Evolutionary conservation across 2,113 vertebrate genomes (phyloP), one percentile per base, ranked within the genome.

Genomic region (Lanius collurio): DNA sequence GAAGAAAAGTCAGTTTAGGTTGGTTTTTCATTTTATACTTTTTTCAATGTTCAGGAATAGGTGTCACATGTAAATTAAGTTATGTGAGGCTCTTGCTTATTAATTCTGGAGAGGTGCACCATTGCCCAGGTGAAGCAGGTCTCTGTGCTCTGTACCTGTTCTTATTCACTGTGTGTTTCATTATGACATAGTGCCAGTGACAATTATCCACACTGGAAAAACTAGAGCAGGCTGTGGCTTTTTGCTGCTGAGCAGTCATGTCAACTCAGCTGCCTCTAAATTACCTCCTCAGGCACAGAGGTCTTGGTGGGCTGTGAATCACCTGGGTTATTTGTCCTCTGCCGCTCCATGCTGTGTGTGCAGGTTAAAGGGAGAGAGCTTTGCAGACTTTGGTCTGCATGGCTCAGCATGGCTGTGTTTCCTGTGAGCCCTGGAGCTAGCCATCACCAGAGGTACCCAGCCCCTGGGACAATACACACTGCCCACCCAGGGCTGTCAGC

Each of bases 371-470:
- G 14, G 35, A n/a, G 20, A 59, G 57, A 67, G 23, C 24, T 35
- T 50, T 27, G 31, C 70, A 22, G 83, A 11, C 37, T 70, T 82
- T 67, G 47, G 12, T 60, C 47, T 46, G 47, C 1, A 7, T 27
- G 65, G 44, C 65, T 78, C 65, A 76, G 57, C 49, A 31, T 0
- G 14, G 65, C 33, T 68, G 42, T 75, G 56, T 1, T 35, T 31
- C 28, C 78, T 46, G 12, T 21, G 17, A 76, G 59, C 49, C 50
- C 44, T 35, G n/a, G 39, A 83, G 35, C 8, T 52, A 70, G 62
- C 22, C 49, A 18, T 26, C 0, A 6, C 6, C 13, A 4, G 23
- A 1, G 2, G 35, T 68, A 44, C 39, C 42, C 35, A 64, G 2
- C 11, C 57, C 23, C 28, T 64, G 57, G 69, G 44, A 56, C 0